Evolutionary conservation across 2,888 invertebrate species (phyloP).

Genomic region (Drosophila mimetica): DNA sequence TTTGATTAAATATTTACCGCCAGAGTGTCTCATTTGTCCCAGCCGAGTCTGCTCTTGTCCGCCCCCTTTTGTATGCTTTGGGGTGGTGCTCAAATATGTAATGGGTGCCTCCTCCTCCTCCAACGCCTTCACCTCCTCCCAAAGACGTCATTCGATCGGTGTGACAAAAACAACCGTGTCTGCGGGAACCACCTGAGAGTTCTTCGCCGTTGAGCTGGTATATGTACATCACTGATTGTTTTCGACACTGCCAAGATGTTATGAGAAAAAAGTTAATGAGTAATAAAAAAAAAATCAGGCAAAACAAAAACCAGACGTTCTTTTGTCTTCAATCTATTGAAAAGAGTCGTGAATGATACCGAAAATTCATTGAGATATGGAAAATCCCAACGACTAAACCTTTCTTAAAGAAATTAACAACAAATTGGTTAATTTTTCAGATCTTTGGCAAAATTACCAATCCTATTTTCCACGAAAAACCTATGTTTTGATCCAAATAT

Average conservation of each 20-base stretch:
- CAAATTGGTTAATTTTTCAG: too few species aligned
- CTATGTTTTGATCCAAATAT: too few species aligned
- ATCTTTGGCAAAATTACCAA: too few species aligned
- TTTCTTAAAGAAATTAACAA: not conserved
- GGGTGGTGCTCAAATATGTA: conserved; percentile 13
- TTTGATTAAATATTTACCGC: conserved; percentile 69
- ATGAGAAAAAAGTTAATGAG: conserved; percentile 1
- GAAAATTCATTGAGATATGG: not conserved
- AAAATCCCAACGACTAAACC: not conserved
- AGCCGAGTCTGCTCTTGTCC: conserved; percentile 10
- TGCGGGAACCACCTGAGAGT: conserved; percentile 7
- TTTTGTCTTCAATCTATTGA: conserved; percentile 1
- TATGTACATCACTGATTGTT: conserved; percentile 16
- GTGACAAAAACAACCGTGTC: conserved; percentile 19
- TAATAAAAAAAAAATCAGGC: conserved; percentile 1
- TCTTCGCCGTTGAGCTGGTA: conserved; percentile 2
- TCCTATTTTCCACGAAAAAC: too few species aligned
- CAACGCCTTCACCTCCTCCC: not conserved
- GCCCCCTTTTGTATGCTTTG: not conserved
- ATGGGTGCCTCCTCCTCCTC: not conserved
- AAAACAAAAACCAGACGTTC: conserved; percentile 1
- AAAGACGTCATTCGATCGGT: conserved; percentile 25
- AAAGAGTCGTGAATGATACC: not conserved
- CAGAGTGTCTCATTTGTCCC: conserved; percentile 34
- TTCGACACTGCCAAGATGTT: conserved; percentile 3